A percentile compares a stretch with the other conserved stretches of the same genome.
These are phyloP conservation scores for Poeciliopsis occidentalis DNA, from an alignment of 2,113 vertebrate species.

Conservation along the genomic window DNA sequence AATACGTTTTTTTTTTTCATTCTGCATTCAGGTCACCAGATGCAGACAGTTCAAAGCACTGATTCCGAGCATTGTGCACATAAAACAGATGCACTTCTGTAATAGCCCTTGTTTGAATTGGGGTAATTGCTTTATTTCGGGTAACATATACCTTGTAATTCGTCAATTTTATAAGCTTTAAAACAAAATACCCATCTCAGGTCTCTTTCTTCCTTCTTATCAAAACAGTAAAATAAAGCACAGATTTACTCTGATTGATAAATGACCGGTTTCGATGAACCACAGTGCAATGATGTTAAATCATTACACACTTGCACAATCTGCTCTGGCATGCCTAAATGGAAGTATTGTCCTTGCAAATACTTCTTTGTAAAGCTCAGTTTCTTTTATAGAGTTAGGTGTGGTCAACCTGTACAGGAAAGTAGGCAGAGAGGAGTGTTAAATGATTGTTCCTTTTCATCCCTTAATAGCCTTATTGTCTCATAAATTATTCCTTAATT, in stretches of 20 bases:
- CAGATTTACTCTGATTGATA: conserved; percentile 25
- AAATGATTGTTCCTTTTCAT: conserved; percentile 29
- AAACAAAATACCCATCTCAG: conserved; percentile 10
- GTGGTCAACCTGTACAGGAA: conserved; percentile 48
- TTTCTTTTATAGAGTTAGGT: conserved; percentile 54
- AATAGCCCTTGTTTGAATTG: conserved; percentile 19
- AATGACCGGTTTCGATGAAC: background rate
- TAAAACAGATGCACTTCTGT: conserved; percentile 22
- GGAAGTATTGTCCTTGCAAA: conserved; percentile 53
- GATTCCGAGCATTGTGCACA: conserved; percentile 11
- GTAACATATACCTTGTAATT: conserved; percentile 47
- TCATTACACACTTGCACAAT: conserved; percentile 68
- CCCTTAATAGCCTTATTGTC: conserved; percentile 28
- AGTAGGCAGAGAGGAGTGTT: conserved; percentile 29
- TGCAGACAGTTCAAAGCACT: conserved; percentile 11
- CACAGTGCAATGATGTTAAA: conserved; percentile 55
- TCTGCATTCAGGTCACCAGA: conserved; percentile 26
- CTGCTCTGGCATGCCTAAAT: conserved; percentile 44
- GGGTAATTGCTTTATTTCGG: conserved; percentile 48
- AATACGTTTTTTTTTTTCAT: conserved; percentile 37
- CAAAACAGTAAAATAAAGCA: conserved; percentile 41
- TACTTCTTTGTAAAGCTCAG: conserved; percentile 19
- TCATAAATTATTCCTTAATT: conserved; percentile 22
- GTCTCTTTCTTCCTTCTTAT: conserved; percentile 41
- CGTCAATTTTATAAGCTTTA: conserved; percentile 36